Base-by-base conservation (phyloP, 2,113 vertebrate species). In the Sialia sialis region DNA sequence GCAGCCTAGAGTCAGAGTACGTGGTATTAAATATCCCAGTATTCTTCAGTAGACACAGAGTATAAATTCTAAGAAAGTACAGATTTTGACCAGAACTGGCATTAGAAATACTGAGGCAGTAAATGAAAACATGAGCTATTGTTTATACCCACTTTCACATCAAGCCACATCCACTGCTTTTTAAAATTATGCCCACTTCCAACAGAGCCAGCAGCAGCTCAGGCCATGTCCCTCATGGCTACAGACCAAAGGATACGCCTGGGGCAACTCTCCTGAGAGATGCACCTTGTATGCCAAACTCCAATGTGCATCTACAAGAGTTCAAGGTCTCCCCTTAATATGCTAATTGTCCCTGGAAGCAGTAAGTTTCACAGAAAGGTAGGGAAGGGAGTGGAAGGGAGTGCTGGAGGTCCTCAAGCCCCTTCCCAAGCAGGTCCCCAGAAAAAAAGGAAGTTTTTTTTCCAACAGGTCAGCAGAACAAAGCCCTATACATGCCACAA, bases 321-420 rank as follows among this genome's bases (percentile, higher is more conserved):
- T 22, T 13, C 44, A 76, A 48, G 56, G 23, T 4, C 21, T 39
- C 39, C 43, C 22, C 48, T 41, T 8, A 51, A n/a, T 10, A 30
- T 0, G 0, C 9, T n/a, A 60, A 54, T 4, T 63, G 19, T 13
- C 13, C n/a, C 22, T 1, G 4, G 58, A 59, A 91, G 39, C 46
- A 43, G 16, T 7, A 68, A 14, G 29, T 18, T 84, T 77, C 55
- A 69, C 21, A 41, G 17, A 55, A 55, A 27, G 48, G 19, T 14
- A 17, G n/a, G n/a, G n/a, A n/a, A n/a, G n/a, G n/a, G n/a, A n/a
- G 1, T 81, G 54, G 78, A 36, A 48, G 48, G 30, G 55, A 68
- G 12, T 17, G 39, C n/a, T 39, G n/a, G 11, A 62, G 21, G 17
- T 11, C 30, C 36, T 68, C 39, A 22, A 62, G 25, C 22, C 20